A percentile compares a stretch with the other conserved stretches of the same genome.
Conservation (phyloP, 2,113 vertebrate genomes). For the Sphaerodactylus townsendi region DNA sequence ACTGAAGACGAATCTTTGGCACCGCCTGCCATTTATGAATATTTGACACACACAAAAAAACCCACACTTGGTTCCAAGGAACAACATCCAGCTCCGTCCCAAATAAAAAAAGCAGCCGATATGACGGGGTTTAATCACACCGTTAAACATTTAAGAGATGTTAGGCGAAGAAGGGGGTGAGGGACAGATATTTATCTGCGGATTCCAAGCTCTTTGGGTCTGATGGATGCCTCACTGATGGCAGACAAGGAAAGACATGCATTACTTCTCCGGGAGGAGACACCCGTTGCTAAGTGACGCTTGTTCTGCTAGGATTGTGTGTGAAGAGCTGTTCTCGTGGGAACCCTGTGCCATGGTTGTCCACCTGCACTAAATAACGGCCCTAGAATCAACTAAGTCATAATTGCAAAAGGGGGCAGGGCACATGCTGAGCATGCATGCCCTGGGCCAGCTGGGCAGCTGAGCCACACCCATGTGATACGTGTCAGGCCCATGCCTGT, state of each 20-base stretch:
- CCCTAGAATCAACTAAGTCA: no score
- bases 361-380: no score
- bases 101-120: slow-evolving; percentile 56
- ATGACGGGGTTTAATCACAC: slow-evolving; percentile 38
- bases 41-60: slow-evolving; percentile 47
- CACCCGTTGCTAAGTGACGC: not conserved
- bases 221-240: slow-evolving; percentile 28
- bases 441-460: no score
- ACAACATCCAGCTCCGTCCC: slow-evolving; percentile 48
- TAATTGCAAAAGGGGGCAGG: no score
- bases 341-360: not conserved
- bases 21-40: slow-evolving; percentile 58
- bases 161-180: slow-evolving; percentile 40
- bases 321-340: not conserved
- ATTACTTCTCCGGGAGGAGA: slow-evolving; percentile 6
- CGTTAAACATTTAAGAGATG: slow-evolving; percentile 59
- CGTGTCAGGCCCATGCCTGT: no score
- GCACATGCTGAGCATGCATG: no score
- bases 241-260: not conserved
- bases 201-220: slow-evolving; percentile 28
- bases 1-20: slow-evolving; percentile 52
- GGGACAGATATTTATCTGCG: slow-evolving; percentile 44
- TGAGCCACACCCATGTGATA: no score
- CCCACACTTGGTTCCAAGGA: slow-evolving; percentile 47
- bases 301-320: not conserved